These are phyloP conservation scores for Adrianichthys oophorus DNA, from an alignment of 2,797 vertebrate genomes.

Conservation along the genomic window DNA sequence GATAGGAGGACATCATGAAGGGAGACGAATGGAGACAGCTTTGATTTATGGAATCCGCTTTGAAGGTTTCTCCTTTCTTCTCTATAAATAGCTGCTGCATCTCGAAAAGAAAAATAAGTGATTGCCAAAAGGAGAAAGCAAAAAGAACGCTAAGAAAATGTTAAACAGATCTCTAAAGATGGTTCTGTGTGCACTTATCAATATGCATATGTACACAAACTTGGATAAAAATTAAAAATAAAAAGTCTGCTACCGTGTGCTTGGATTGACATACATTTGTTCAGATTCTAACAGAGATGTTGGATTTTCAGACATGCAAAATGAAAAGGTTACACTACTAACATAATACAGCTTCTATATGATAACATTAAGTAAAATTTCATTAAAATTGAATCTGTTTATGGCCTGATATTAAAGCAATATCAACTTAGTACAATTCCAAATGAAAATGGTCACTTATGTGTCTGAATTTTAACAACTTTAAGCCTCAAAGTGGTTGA, in stretches of 20 bases:
- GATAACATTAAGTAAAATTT: no score
- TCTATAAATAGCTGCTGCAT: slow-evolving; percentile 75
- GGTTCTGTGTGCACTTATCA: slow-evolving; percentile 18
- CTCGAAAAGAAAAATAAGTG: slow-evolving; percentile 50
- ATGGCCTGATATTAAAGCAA: no score
- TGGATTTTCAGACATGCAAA: background rate
- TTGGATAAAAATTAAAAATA: slow-evolving; percentile 17
- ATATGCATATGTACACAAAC: slow-evolving; percentile 9
- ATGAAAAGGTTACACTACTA: background rate
- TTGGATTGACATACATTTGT: slow-evolving; percentile 24
- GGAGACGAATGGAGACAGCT: slow-evolving; percentile 57
- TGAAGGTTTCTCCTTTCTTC: slow-evolving; percentile 73
- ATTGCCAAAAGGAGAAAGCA: slow-evolving; percentile 53
- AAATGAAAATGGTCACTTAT: no score
- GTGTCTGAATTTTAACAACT: no score
- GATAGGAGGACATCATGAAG: slow-evolving; percentile 58
- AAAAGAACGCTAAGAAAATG: slow-evolving; percentile 22
- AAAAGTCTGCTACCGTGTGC: slow-evolving; percentile 4
- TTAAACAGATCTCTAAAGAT: slow-evolving; percentile 40
- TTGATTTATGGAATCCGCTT: slow-evolving; percentile 78
- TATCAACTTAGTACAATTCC: no score
- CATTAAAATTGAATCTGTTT: no score
- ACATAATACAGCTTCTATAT: background rate
- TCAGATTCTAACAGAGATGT: slow-evolving; percentile 19
- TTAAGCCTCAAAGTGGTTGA: no score